phyloP scores from a whole-genome alignment of 2,888 invertebrate genomes.

The Minunthozetes semirufus region DNA sequence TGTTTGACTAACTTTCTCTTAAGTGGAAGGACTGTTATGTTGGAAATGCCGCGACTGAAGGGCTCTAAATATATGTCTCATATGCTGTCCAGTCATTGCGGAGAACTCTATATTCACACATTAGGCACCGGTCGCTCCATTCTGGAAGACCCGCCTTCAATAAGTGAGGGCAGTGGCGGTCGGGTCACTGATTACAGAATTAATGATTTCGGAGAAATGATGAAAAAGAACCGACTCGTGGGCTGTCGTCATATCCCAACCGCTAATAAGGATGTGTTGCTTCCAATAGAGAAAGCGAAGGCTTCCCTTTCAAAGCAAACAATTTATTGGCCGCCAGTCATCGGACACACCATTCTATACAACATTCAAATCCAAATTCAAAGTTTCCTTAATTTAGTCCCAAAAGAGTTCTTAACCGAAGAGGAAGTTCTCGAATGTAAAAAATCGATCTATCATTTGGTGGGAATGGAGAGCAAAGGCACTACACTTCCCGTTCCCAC shows the following conservation, averaged over 20 bases:
- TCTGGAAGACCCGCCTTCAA: conserved; percentile 88
- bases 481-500: conserved; percentile 67
- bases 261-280: conserved; percentile 22
- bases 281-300: conserved; percentile 52
- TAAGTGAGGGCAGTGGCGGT: conserved; percentile 89
- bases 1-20: conserved; percentile 96
- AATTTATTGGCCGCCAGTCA: conserved; percentile 69
- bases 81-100: conserved; percentile 84
- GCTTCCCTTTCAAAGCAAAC: conserved; percentile 68
- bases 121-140: conserved; percentile 74
- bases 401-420: conserved; percentile 73
- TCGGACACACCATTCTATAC: conserved; percentile 78
- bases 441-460: conserved; percentile 70
- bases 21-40: conserved; percentile 59
- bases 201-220: conserved; percentile 75
- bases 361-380: conserved; percentile 72
- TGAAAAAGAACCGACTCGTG: conserved; percentile 71
- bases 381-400: conserved; percentile 68
- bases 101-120: conserved; percentile 91
- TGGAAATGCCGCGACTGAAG: conserved; percentile 72
- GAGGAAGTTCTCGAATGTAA: conserved; percentile 79
- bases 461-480: conserved; percentile 72
- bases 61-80: conserved; percentile 76
- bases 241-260: conserved; percentile 51
- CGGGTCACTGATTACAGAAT: conserved; percentile 84